Evolutionary conservation across 2,797 vertebrate species (phyloP).

Genomic region (Chrosomus eos): DNA sequence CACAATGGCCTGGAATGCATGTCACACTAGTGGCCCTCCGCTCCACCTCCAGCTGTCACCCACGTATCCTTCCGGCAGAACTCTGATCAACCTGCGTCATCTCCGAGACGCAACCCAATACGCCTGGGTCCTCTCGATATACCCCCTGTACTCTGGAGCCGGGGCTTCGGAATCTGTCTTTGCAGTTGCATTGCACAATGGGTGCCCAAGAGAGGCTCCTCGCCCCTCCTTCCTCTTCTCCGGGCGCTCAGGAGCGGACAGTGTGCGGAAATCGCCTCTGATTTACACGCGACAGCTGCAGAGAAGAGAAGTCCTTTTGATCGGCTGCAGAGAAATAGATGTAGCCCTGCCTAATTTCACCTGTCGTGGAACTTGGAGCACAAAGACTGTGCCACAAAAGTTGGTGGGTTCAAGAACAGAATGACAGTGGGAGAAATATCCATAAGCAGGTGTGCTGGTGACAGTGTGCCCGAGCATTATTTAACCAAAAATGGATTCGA

Average conservation of each 20-base stretch:
- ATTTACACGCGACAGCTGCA: slow-evolving; percentile 69
- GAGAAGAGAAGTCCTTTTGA: slow-evolving; percentile 63
- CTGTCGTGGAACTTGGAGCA: slow-evolving; percentile 48
- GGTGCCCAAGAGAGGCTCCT: slow-evolving; percentile 13
- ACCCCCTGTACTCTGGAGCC: slow-evolving; percentile 5
- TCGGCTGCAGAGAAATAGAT: slow-evolving; percentile 44
- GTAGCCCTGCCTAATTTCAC: slow-evolving; percentile 52
- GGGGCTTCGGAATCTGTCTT: slow-evolving; percentile 24
- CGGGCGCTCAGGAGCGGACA: slow-evolving; percentile 53
- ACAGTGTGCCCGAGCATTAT: not conserved
- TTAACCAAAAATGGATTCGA: slow-evolving; percentile 15
- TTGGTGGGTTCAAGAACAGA: slow-evolving; percentile 8
- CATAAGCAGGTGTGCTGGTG: slow-evolving; percentile 11
- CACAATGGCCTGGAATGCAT: slow-evolving; percentile 75
- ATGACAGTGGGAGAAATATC: slow-evolving; percentile 1
- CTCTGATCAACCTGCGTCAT: slow-evolving; percentile 31
- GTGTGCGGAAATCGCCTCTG: slow-evolving; percentile 62
- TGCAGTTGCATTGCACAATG: slow-evolving; percentile 28
- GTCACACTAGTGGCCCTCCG: slow-evolving; percentile 74
- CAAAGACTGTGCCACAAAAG: slow-evolving; percentile 27
- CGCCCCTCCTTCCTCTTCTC: slow-evolving; percentile 31
- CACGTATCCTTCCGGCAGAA: slow-evolving; percentile 26
- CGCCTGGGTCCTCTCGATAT: slow-evolving; percentile 20
- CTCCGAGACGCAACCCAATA: slow-evolving; percentile 42
- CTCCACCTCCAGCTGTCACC: slow-evolving; percentile 71